Conservation (phyloP, 2,113 vertebrate species). For the Pomatorhinus ruficollis region DNA sequence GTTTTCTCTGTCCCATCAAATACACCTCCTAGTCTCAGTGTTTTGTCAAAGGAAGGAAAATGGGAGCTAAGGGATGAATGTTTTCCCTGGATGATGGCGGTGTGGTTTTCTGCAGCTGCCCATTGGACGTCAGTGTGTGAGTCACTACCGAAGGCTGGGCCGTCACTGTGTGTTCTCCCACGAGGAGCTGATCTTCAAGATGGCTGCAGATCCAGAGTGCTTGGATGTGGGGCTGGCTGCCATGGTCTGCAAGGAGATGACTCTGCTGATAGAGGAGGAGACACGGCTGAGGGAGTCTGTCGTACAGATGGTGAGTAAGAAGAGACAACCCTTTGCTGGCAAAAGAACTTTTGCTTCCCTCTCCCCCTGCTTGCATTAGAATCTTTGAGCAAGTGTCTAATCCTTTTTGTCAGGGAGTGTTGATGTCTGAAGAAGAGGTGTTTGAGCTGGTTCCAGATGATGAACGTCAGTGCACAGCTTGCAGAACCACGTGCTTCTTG, state of each 20-base stretch:
- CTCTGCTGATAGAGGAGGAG: conserved; percentile 91
- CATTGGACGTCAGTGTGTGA: conserved; percentile 93
- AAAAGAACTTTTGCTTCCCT: not conserved
- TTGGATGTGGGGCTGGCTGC: conserved; percentile 96
- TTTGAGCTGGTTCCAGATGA: conserved; percentile 97
- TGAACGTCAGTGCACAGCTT: conserved; percentile 93
- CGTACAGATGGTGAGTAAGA: conserved; percentile 83
- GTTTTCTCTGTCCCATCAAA: not conserved
- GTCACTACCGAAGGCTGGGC: conserved; percentile 90
- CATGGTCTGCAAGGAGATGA: conserved; percentile 91
- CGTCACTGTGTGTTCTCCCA: conserved; percentile 98
- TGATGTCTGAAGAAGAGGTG: conserved; percentile 93
- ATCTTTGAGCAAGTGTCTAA: not conserved
- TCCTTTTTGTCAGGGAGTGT: conserved; percentile 80
- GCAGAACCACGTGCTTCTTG: conserved; percentile 97
- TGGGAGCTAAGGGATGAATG: not conserved
- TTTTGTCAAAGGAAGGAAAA: not conserved
- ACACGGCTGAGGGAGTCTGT: conserved; percentile 84
- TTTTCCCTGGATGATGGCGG: not conserved
- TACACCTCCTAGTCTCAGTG: not conserved
- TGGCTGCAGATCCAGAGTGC: conserved; percentile 95
- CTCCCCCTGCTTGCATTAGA: not conserved
- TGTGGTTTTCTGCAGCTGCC: conserved; percentile 72
- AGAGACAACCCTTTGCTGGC: not conserved
- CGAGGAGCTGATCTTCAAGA: conserved; percentile 97